A percentile compares a stretch with the other conserved stretches of the same genome.
Evolutionary conservation across 2,888 invertebrate species (phyloP).

Genomic region (Macrosoma leucophasiata): DNA sequence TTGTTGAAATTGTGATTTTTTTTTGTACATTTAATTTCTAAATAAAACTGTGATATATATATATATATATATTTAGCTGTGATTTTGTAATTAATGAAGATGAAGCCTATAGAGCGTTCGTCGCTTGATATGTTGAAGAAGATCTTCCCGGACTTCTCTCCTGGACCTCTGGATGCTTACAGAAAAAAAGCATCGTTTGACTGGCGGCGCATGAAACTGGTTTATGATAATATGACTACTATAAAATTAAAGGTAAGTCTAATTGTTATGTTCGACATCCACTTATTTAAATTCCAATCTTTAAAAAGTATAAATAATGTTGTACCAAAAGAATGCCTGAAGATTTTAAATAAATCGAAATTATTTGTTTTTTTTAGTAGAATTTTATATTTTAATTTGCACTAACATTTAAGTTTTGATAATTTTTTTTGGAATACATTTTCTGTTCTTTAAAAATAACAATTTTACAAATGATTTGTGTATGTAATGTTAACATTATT

Average conservation of each 20-base stretch:
- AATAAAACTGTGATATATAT: no score
- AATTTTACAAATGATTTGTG: no score
- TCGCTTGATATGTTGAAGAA: constrained; percentile 48
- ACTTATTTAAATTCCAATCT: not conserved
- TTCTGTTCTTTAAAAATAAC: constrained; percentile 3
- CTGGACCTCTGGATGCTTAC: constrained; percentile 79
- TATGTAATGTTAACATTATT: no score
- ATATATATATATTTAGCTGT: no score
- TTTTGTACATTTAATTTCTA: no score
- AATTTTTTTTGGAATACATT: constrained; percentile 10
- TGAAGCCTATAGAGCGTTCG: no score
- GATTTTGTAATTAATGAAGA: no score
- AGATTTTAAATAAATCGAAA: no score
- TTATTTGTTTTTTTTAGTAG: no score
- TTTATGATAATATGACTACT: constrained; percentile 47
- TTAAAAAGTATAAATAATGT: not conserved
- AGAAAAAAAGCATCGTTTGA: constrained; percentile 80
- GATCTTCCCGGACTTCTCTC: constrained; percentile 75
- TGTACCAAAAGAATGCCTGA: no score
- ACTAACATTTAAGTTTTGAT: constrained; percentile 1
- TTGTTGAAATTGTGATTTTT: no score
- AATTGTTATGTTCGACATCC: not conserved
- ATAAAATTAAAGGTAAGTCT: constrained; percentile 55
- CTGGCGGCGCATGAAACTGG: constrained; percentile 77
- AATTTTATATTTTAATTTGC: no score